Base-by-base conservation (phyloP, 1,140 invertebrate species). In the Phortica variegata region DNA sequence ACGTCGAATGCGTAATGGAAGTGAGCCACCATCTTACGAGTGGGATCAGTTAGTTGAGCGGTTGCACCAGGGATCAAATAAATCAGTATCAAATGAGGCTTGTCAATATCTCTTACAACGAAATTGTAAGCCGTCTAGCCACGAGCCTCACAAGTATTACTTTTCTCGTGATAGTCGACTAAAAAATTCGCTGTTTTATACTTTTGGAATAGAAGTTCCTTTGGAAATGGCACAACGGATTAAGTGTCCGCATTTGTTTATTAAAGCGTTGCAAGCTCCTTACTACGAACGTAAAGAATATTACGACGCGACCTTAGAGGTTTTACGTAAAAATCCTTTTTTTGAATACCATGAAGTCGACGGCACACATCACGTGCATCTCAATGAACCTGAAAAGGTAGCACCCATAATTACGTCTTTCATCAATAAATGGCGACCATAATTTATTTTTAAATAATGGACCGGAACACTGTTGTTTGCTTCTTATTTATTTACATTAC, bases 321-420 rank as follows among this genome's bases (percentile, higher is more conserved):
- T 83, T 7, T 62, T 88, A 18, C 70, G 75, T 43, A 69, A 70
- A 41, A 85, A 82, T 61, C 70, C 76, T 2, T 77, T 82, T 21
- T 88, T 86, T 62, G 78, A 83, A 58, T 82, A 79, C 47, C 77
- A 83, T 38, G 79, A 82, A 53, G 71, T 90, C 1, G 78, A 83
- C n/a, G 87, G 87, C 10, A 84, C 81, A 6, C 89, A 91, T 77
- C 87, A 90, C 72, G 77, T 87, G 8, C 88, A 91, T 73, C 78
- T 91, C 32, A 87, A 84, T 44, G 77, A 85, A 57, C 83, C 87
- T 1, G 78, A 84, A 57, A 65, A 70, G 48, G 71, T 88, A 48
- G 79, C 81, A 3, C 75, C 77, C 15, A 62, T 80, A 26, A 80
- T 87, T 10, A 78, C 78, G 43, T 68, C 81, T 1, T 87, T 87